A percentile compares a stretch with the other conserved stretches of the same genome.
Evolutionary conservation across 2,797 vertebrate species (phyloP).

Genomic region (Aplochiton taeniatus): DNA sequence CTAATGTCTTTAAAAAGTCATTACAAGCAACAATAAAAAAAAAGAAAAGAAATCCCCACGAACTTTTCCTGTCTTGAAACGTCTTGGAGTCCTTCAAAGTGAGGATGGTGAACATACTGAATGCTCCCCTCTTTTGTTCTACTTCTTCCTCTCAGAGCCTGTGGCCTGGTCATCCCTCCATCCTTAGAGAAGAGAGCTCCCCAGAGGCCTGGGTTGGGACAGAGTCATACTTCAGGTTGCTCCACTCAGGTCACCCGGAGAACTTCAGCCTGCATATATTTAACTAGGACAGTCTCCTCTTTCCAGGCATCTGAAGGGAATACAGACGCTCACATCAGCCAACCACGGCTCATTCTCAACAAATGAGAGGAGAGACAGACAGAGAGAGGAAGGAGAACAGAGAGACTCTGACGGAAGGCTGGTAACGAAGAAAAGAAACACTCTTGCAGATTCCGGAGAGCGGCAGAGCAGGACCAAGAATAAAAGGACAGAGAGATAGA

Average conservation of each 20-base stretch:
- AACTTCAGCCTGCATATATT: slow-evolving; percentile 61
- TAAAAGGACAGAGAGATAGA: slow-evolving; percentile 25
- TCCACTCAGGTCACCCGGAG: slow-evolving; percentile 61
- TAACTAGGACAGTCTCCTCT: slow-evolving; percentile 61
- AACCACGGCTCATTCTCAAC: slow-evolving; percentile 36
- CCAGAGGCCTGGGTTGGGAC: slow-evolving; percentile 22
- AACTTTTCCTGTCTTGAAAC: slow-evolving; percentile 10
- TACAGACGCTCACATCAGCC: slow-evolving; percentile 57
- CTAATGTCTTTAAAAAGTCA: too few species aligned
- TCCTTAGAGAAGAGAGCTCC: slow-evolving; percentile 30
- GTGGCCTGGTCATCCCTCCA: slow-evolving; percentile 23
- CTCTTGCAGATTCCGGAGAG: background rate
- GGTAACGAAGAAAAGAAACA: background rate
- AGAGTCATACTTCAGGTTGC: slow-evolving; percentile 26
- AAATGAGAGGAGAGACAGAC: slow-evolving; percentile 24
- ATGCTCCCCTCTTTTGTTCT: slow-evolving; percentile 14
- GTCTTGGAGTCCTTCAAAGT: slow-evolving; percentile 6
- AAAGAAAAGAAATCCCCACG: background rate
- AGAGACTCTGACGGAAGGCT: background rate
- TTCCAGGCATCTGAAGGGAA: slow-evolving; percentile 66
- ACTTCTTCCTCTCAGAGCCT: slow-evolving; percentile 16
- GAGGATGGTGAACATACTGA: slow-evolving; percentile 1
- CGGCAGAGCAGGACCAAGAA: slow-evolving; percentile 23
- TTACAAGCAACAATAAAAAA: slow-evolving; percentile 5
- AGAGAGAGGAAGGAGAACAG: slow-evolving; percentile 20